These are phyloP conservation scores for Epizoanthus illoricatus DNA, from an alignment of 92 coral and sea anemone genomes.

Conservation along the genomic window DNA sequence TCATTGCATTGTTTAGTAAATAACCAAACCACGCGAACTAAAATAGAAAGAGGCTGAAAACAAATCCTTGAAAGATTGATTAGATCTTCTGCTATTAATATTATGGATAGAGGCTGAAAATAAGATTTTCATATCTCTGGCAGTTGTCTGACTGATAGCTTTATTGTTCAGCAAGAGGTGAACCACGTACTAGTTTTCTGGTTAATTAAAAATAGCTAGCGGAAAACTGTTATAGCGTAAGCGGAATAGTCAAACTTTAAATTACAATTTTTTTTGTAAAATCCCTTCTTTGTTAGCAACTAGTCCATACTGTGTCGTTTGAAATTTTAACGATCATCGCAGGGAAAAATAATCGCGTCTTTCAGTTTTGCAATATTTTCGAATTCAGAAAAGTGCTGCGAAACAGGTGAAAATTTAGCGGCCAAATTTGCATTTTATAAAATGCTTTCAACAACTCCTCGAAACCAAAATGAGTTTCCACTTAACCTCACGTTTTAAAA, in stretches of 20 bases:
- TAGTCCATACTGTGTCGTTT: neutral
- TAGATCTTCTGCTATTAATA: neutral
- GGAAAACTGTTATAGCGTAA: no score
- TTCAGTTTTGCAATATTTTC: no score
- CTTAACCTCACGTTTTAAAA: neutral
- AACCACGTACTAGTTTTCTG: no score
- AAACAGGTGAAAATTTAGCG: conserved; percentile 22
- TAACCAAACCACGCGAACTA: neutral
- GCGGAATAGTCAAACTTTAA: no score
- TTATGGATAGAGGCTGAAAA: neutral
- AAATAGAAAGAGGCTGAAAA: neutral
- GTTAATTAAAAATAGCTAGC: no score
- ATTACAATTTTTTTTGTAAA: no score
- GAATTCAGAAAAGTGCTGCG: no score
- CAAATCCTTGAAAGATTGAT: neutral
- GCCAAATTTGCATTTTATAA: conserved; percentile 5
- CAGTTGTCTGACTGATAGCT: no score
- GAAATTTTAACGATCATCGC: neutral
- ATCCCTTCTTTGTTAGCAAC: no score
- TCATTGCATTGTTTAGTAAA: neutral
- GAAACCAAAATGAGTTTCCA: neutral
- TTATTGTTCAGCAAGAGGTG: no score
- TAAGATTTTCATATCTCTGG: neutral
- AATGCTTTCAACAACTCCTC: neutral
- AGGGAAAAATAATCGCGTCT: neutral